Conservation (phyloP, 2,113 vertebrate species). For the Myiozetetes cayanensis region DNA sequence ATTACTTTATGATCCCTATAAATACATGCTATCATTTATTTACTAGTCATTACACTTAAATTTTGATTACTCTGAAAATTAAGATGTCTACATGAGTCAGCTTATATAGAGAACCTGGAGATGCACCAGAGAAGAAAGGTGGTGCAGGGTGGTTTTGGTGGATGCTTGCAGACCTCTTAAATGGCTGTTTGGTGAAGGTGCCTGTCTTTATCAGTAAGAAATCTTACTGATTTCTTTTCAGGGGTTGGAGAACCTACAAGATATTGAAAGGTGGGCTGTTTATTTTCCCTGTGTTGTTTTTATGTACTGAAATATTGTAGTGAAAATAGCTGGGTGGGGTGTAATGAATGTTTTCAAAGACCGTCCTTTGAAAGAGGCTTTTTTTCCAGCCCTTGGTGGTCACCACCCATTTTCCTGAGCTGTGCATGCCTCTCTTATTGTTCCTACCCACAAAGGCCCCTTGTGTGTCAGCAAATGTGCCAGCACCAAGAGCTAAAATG, state of each 20-base stretch:
- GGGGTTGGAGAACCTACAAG: background rate
- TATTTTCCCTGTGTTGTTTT: constrained; percentile 59
- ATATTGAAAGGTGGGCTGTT: constrained; percentile 26
- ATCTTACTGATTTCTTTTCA: background rate
- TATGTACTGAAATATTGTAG: constrained; percentile 52
- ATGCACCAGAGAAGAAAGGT: background rate
- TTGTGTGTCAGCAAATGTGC: background rate
- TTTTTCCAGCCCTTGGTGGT: constrained; percentile 50
- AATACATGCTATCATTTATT: background rate
- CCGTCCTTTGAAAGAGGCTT: constrained; percentile 55
- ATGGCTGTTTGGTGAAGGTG: background rate
- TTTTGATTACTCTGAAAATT: background rate
- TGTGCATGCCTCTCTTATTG: background rate
- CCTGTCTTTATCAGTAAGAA: background rate
- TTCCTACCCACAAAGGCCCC: constrained; percentile 50
- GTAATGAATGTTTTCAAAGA: constrained; percentile 49
- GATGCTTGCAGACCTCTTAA: background rate
- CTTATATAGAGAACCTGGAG: background rate
- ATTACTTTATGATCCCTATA: background rate
- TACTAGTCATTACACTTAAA: background rate
- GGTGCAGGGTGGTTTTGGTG: background rate
- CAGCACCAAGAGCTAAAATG: background rate
- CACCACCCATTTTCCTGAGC: constrained; percentile 60
- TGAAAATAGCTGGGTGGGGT: constrained; percentile 62
- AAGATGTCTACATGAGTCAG: background rate